Conservation (phyloP, 2,113 vertebrate species). For the Miniopterus natalensis region DNA sequence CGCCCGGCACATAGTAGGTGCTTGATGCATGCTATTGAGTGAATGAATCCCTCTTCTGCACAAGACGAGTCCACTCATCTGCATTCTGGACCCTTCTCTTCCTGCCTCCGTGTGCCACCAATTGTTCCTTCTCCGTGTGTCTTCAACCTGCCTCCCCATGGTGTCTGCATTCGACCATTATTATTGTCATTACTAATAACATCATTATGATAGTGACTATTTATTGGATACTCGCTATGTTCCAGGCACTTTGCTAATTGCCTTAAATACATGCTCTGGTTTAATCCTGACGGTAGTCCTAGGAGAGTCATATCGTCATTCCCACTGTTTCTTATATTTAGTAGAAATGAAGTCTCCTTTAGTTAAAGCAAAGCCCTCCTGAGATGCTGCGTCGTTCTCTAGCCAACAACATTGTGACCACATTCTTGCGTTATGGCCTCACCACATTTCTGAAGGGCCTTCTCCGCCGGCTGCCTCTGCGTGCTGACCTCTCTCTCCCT, state of each 20-base stretch:
- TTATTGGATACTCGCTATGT: not conserved
- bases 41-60: not conserved
- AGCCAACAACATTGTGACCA: not conserved
- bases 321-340: not conserved
- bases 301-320: not conserved
- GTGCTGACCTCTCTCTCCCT: not conserved
- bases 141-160: not conserved
- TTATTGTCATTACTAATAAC: not conserved
- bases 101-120: not conserved
- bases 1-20: not conserved
- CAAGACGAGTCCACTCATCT: not conserved
- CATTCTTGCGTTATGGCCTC: not conserved
- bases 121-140: not conserved
- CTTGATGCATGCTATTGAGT: not conserved
- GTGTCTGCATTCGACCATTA: not conserved
- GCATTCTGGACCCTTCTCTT: not conserved
- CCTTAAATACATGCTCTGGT: not conserved
- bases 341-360: not conserved
- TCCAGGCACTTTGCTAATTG: not conserved
- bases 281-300: not conserved
- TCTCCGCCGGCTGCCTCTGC: not conserved
- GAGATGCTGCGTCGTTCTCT: not conserved
- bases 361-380: not conserved
- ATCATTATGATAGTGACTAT: not conserved
- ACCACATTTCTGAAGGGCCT: not conserved